Evolutionary conservation across 2,888 invertebrate genomes (phyloP).

Genomic region (Leptothorax acervorum): DNA sequence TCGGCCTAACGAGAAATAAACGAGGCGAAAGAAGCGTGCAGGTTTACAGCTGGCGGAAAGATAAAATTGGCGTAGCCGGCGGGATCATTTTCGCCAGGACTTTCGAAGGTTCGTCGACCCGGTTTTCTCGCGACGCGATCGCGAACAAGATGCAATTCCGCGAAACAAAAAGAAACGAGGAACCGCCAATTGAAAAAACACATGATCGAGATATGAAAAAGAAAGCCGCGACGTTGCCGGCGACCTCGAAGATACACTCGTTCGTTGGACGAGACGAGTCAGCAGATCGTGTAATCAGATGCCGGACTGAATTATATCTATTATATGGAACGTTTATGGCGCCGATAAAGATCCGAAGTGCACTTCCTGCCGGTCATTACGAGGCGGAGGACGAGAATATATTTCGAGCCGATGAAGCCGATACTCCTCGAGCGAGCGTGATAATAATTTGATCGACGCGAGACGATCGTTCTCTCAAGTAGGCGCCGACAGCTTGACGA

Average conservation of each 20-base stretch:
- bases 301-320: conserved; percentile 33
- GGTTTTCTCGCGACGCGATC: neutral
- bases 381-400: neutral
- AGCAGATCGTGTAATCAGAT: conserved; percentile 33
- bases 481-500: conserved; percentile 18
- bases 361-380: conserved; percentile 30
- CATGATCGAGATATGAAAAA: neutral
- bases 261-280: conserved; percentile 18
- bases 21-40: conserved; percentile 43
- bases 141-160: conserved; percentile 26
- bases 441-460: conserved; percentile 40
- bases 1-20: conserved; percentile 62
- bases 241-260: conserved; percentile 21
- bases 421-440: conserved; percentile 11
- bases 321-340: conserved; percentile 38
- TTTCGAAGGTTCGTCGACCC: conserved; percentile 64
- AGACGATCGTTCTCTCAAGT: conserved; percentile 11
- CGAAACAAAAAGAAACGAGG: neutral
- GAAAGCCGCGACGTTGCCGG: neutral
- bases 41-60: conserved; percentile 64
- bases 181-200: neutral
- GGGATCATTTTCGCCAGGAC: conserved; percentile 54
- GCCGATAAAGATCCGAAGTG: conserved; percentile 28
- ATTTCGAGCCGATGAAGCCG: conserved; percentile 11
- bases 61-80: conserved; percentile 72